Evolutionary conservation across 2,888 invertebrate genomes (phyloP).

Genomic region (Ecliptopera silaceata): DNA sequence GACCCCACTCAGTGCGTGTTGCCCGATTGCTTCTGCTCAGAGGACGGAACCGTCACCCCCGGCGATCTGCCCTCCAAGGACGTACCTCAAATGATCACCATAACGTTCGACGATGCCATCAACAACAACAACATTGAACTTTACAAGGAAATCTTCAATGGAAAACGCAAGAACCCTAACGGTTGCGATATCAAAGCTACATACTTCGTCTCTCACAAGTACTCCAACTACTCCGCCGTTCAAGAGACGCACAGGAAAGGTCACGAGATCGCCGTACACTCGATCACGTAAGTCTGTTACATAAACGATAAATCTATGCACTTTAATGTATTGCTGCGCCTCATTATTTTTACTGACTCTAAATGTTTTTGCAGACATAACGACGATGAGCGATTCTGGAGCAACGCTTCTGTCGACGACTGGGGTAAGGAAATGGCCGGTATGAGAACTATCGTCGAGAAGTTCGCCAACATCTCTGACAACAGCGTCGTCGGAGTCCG

Average conservation of each 20-base stretch:
- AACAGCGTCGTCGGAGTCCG: constrained; percentile 96
- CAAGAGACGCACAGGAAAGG: constrained; percentile 95
- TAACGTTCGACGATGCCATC: constrained; percentile 97
- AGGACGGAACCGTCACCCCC: constrained; percentile 94
- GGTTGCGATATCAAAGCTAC: constrained; percentile 97
- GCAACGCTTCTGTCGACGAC: constrained; percentile 94
- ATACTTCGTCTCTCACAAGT: constrained; percentile 96
- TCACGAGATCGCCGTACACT: constrained; percentile 96
- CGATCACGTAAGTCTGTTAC: constrained; percentile 89
- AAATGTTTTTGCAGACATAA: constrained; percentile 86
- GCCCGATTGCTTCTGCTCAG: constrained; percentile 97
- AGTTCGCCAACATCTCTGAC: constrained; percentile 94
- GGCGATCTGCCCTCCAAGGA: constrained; percentile 92
- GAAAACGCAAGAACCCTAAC: constrained; percentile 94
- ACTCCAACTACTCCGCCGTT: constrained; percentile 96
- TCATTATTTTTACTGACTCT: constrained; percentile 1
- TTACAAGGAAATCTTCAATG: constrained; percentile 96
- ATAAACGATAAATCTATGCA: constrained; percentile 9
- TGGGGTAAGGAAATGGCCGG: constrained; percentile 98
- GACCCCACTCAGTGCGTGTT: constrained; percentile 92
- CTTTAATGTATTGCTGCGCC: constrained; percentile 1
- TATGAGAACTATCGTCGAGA: constrained; percentile 94
- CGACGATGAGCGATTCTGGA: constrained; percentile 96
- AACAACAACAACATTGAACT: constrained; percentile 97
- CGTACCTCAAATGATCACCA: constrained; percentile 96